A percentile compares a stretch with the other conserved stretches of the same genome.
phyloP scores from a whole-genome alignment of 2,888 invertebrate species.

The Tupiocoris notatus region DNA sequence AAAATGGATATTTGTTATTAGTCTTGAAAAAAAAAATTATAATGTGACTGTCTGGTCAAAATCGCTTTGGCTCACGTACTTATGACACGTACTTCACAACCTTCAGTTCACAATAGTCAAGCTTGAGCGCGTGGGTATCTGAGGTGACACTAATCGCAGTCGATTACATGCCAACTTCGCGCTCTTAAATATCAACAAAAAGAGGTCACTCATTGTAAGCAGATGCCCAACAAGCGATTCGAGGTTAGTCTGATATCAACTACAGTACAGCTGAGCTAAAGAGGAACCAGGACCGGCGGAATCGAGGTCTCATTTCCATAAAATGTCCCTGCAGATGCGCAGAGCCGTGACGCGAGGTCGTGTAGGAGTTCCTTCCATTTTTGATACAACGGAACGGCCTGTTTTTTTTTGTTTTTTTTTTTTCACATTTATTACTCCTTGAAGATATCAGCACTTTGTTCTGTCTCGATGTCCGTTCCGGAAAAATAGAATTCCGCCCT shows the following conservation, averaged over 20 bases:
- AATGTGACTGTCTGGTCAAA: no score
- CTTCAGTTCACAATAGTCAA: no score
- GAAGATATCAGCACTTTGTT: neutral
- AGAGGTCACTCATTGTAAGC: neutral
- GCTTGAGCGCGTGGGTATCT: neutral
- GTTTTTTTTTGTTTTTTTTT: neutral
- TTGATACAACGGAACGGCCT: neutral
- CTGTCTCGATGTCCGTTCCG: neutral
- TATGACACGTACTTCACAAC: no score
- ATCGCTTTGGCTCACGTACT: no score
- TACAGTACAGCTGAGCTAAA: neutral
- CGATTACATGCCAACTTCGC: neutral
- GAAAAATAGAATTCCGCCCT: neutral
- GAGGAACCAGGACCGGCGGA: neutral
- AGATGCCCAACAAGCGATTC: neutral
- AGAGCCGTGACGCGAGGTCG: conserved; percentile 8
- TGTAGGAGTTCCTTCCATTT: neutral
- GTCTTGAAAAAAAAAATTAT: no score
- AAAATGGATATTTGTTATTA: no score
- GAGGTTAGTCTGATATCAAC: neutral
- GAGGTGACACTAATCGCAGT: neutral
- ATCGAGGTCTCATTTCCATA: conserved; percentile 20
- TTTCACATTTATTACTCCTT: no score
- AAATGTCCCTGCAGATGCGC: conserved; percentile 19
- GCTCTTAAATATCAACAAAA: neutral